phyloP scores from a whole-genome alignment of 2,113 vertebrate genomes.

The Proteles cristata region DNA sequence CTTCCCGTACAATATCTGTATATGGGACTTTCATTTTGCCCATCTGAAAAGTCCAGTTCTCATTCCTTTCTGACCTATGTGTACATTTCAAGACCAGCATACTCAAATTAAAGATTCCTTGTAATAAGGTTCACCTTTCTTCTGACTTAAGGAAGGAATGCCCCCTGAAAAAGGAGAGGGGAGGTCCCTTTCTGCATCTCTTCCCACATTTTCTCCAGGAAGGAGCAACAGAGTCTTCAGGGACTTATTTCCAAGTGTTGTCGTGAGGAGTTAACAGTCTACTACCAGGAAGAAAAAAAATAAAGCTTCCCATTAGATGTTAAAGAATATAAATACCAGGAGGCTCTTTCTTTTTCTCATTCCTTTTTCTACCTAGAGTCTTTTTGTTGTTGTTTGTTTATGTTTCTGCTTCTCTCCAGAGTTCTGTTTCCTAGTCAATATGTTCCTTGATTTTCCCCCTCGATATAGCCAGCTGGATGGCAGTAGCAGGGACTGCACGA shows the following conservation, averaged over 20 bases:
- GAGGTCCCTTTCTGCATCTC: background rate
- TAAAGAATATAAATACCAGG: background rate
- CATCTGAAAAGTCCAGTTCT: background rate
- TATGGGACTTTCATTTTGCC: background rate
- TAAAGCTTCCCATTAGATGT: background rate
- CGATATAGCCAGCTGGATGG: background rate
- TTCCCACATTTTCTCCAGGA: background rate
- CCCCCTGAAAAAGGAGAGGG: background rate
- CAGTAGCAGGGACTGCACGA: background rate
- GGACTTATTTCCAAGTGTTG: background rate
- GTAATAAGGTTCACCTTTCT: background rate
- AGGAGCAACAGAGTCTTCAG: background rate
- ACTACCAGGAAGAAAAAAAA: background rate
- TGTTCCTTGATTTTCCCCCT: background rate
- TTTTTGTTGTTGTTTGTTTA: background rate
- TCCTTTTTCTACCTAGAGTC: background rate
- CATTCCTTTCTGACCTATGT: background rate
- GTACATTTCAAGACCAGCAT: background rate
- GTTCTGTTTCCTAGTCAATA: background rate
- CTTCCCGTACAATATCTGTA: background rate
- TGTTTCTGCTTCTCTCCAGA: background rate
- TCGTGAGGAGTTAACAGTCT: background rate
- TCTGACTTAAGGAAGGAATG: slow-evolving; percentile 5
- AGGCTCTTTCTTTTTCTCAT: background rate
- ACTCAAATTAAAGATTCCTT: background rate